Base-by-base conservation (phyloP, 2,888 invertebrate genomes). In the Odontocerum albicorne region DNA sequence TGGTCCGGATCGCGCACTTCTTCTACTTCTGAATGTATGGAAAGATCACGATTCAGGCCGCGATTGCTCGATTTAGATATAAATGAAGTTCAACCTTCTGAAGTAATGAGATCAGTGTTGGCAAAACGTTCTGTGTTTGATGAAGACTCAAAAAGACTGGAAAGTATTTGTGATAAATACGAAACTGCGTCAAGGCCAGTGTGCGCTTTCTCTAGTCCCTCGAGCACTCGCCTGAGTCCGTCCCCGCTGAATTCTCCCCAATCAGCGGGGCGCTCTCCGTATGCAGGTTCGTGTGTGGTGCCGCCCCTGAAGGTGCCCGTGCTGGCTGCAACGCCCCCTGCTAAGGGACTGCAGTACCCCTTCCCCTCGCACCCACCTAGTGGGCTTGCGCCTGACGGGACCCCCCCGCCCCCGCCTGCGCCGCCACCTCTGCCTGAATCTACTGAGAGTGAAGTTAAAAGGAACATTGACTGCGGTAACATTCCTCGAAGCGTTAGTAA, bases 101-200 rank as follows among this genome's bases (percentile, higher is more conserved):
- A 95, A 65, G 95, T 96, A 65, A 91, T 95, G 32, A 91, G 92
- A 66, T 92, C 93, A 17, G 83, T 97, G 65, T 80, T 96, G 66
- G 92, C 95, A 3, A 92, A 93, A 71, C 87, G 90, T 61, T 95
- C 94, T 46, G 92, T 97, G 49, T 96, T 97, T 72, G 97, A 97
- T 70, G 96, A 96, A 71, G 97, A 97, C 70, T 86, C 90, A 33
- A 94, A 96, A 72, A 81, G 97, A 27, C 78, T 97, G 55, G 95
- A 95, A 71, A 92, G 91, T 66, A 87, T 90, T 54, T 82, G 87
- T 68, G 86, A 94, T 72, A 85, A 92, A 74, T 86, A 92, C 75
- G 84, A 94, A 75, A 85, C 80, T 58, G 79, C 71, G 62, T 83
- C 17, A 2, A 31, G 39, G 35, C 39, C 49, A 19, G 35, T 17